phyloP scores from a whole-genome alignment of 53 echinoderm and acorn worm species.

The Mesocentrotus franciscanus region DNA sequence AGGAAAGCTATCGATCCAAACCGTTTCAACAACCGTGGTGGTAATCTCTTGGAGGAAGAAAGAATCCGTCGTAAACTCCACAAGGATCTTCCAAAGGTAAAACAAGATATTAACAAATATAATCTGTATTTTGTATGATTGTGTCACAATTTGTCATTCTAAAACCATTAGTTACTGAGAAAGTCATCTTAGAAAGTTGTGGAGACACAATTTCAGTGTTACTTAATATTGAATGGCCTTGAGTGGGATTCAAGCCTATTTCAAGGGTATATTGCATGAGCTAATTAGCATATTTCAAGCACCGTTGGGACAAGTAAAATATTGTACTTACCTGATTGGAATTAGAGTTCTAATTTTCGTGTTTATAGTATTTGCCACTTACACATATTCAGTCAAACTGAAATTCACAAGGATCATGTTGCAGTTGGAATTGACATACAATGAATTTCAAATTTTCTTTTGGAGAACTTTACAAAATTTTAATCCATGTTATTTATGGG shows the following conservation, averaged over 20 bases:
- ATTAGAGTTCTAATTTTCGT: too few species aligned
- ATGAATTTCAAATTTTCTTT: neutral
- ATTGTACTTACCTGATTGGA: too few species aligned
- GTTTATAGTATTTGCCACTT: too few species aligned
- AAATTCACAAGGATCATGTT: neutral
- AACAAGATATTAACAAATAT: neutral
- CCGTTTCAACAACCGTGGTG: constrained; percentile 92
- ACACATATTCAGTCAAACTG: neutral
- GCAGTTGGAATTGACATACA: neutral
- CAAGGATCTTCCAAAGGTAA: constrained; percentile 96
- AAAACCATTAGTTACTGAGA: neutral
- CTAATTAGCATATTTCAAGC: too few species aligned
- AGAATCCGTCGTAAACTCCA: constrained; percentile 91
- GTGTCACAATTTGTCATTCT: neutral
- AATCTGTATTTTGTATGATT: neutral
- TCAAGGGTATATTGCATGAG: too few species aligned
- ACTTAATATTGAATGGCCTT: neutral
- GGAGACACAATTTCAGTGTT: neutral
- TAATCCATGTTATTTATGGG: neutral
- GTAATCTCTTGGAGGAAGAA: constrained; percentile 92
- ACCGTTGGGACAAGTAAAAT: too few species aligned
- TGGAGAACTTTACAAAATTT: neutral
- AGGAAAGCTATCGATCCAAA: constrained; percentile 93
- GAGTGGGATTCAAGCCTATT: too few species aligned
- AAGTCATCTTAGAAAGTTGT: neutral